phyloP scores from a whole-genome alignment of 2,888 invertebrate genomes.

The Agonopterix heracliana region DNA sequence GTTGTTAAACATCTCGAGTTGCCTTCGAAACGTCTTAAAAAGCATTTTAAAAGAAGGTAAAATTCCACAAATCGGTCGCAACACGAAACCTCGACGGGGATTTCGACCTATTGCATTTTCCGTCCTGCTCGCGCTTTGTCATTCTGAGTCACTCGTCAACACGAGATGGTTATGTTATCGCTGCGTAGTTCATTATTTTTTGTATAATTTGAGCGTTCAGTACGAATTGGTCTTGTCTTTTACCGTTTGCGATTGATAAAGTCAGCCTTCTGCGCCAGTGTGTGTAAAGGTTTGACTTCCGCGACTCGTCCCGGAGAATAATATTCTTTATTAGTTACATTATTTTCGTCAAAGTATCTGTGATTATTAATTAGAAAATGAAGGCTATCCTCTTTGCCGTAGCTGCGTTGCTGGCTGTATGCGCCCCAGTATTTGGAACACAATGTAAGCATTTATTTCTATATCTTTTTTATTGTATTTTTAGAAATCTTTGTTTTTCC shows the following conservation, averaged over 20 bases:
- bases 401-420: conserved; percentile 64
- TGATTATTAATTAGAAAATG: conserved; percentile 67
- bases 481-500: background rate
- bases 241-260: conserved; percentile 44
- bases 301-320: background rate
- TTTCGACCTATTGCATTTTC: conserved; percentile 31
- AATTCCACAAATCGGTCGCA: conserved; percentile 47
- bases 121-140: conserved; percentile 49
- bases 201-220: conserved; percentile 46
- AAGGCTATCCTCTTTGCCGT: conserved; percentile 72
- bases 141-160: conserved; percentile 54
- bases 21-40: background rate
- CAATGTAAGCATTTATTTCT: conserved; percentile 79
- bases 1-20: too few species aligned
- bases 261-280: conserved; percentile 93
- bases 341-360: conserved; percentile 64
- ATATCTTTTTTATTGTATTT: background rate
- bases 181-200: conserved; percentile 66
- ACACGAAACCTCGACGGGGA: conserved; percentile 61
- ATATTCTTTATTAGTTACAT: conserved; percentile 14
- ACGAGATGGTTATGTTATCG: conserved; percentile 59
- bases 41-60: conserved; percentile 14
- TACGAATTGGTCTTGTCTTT: conserved; percentile 38
- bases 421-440: conserved; percentile 70
- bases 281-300: conserved; percentile 86